Conservation (phyloP, 2,113 vertebrate species). For the Crotalus tigris region DNA sequence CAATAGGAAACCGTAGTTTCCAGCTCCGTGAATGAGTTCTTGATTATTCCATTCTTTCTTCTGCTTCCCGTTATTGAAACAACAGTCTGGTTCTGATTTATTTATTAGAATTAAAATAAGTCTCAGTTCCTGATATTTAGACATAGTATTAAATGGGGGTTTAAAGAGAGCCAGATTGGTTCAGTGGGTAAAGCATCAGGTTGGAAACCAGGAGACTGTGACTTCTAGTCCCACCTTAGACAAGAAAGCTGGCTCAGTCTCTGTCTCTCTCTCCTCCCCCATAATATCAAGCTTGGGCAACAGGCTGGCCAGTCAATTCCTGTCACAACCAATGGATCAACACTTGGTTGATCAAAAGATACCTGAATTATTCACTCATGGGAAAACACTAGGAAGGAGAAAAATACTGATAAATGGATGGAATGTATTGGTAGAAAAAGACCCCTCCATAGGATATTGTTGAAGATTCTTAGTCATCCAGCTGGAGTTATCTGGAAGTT, state of each 20-base stretch:
- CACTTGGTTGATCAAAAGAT: neutral
- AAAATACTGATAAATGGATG: neutral
- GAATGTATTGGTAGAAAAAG: neutral
- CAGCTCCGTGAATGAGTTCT: neutral
- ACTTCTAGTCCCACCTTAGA: neutral
- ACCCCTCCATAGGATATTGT: neutral
- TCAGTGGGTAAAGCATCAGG: neutral
- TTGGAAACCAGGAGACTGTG: neutral
- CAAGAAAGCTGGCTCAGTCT: neutral
- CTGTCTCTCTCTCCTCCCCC: neutral
- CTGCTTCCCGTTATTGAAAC: neutral
- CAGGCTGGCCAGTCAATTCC: neutral
- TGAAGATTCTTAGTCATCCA: neutral
- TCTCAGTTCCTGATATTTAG: neutral
- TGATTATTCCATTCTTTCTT: neutral
- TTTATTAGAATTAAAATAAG: neutral
- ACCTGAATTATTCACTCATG: neutral
- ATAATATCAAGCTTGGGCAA: neutral
- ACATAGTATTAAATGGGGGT: neutral
- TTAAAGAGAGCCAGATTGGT: neutral
- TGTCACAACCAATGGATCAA: neutral
- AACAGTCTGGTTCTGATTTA: neutral
- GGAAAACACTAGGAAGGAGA: neutral
- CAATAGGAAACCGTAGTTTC: neutral
- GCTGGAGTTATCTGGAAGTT: neutral